phyloP scores from a whole-genome alignment of 2,888 invertebrate genomes.

The Candidula unifasciata region DNA sequence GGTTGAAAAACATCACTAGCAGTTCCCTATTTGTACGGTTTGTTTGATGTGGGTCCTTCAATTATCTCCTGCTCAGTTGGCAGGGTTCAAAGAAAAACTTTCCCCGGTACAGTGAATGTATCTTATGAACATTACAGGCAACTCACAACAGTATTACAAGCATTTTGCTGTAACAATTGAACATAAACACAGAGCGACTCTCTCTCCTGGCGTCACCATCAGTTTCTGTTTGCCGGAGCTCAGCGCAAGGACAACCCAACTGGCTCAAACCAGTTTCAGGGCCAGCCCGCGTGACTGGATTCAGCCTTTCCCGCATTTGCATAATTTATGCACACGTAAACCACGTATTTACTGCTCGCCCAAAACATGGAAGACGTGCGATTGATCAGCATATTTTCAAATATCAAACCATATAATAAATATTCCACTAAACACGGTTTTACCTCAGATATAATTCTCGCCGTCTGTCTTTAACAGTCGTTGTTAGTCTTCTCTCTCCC shows the following conservation, averaged over 20 bases:
- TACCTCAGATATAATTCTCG: slow-evolving; percentile 38
- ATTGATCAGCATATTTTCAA: background rate
- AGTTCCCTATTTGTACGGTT: slow-evolving; percentile 3
- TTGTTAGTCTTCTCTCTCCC: slow-evolving; percentile 21
- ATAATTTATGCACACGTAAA: slow-evolving; percentile 64
- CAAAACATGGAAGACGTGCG: background rate
- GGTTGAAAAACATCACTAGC: slow-evolving; percentile 2
- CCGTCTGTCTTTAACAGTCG: slow-evolving; percentile 12
- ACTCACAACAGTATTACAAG: slow-evolving; percentile 29
- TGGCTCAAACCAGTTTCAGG: slow-evolving; percentile 36
- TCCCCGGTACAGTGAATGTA: background rate
- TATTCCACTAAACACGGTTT: slow-evolving; percentile 43
- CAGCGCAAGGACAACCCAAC: background rate
- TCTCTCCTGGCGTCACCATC: slow-evolving; percentile 26
- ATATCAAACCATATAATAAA: slow-evolving; percentile 27
- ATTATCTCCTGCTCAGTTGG: background rate
- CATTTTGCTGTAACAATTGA: slow-evolving; percentile 28
- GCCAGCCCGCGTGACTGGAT: slow-evolving; percentile 38
- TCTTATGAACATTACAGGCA: slow-evolving; percentile 37
- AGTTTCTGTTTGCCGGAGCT: slow-evolving; percentile 10
- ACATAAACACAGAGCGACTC: slow-evolving; percentile 33
- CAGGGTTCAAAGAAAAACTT: slow-evolving; percentile 22
- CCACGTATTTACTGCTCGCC: background rate
- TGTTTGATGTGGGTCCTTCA: background rate
- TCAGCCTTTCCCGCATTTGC: slow-evolving; percentile 60